Base-by-base conservation (phyloP, 2,113 vertebrate species). In the Pterocles gutturalis region DNA sequence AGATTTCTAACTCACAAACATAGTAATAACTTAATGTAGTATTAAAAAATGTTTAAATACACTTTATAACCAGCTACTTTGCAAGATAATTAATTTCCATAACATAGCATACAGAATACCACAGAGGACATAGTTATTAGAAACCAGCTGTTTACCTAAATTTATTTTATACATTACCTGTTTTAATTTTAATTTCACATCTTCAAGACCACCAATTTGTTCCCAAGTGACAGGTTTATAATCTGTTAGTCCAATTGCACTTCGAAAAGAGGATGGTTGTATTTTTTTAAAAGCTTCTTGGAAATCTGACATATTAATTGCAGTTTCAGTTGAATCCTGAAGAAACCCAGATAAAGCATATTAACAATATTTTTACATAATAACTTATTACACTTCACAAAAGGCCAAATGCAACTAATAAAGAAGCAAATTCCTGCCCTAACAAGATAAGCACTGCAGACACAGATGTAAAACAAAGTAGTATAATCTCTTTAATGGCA, bases 171-270 rank as follows among this genome's bases (percentile, higher is more conserved):
- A 6, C 2, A 1, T 70, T 95, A 99, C 99, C 99, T 99, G 99
- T 97, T 97, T 99, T 77, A 99, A 97, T 97, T 99, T 99, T 57
- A 98, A 93, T 96, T 99, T 99, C 70, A 99, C 98, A 43, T 99
- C 98, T 58, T 99, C 99, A 57, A 99, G 98, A n/a, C 99, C 99
- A 85, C 99, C 99, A 61, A 99, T 99, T 89, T 99, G 98, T 29
- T 99, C 99, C 99, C 99, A 99, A 22, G 89, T 82, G 79, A 99
- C 67, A 7, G 98, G 98, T 71, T 97, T 98, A 55, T 99, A 97
- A 34, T 99, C 99, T 1, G 96, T 98, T 83, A 98, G 92, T 41
- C 99, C 99, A 87, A 99, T 33, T 24, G 98, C 98, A 96, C 98
- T 98, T 91, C 99, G 98, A 78, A 99, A 97, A 65, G 99, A 99